A percentile compares a stretch with the other conserved stretches of the same genome.
Evolutionary conservation across 2,888 invertebrate genomes (phyloP).

Genomic region (Cistogaster globosa): DNA sequence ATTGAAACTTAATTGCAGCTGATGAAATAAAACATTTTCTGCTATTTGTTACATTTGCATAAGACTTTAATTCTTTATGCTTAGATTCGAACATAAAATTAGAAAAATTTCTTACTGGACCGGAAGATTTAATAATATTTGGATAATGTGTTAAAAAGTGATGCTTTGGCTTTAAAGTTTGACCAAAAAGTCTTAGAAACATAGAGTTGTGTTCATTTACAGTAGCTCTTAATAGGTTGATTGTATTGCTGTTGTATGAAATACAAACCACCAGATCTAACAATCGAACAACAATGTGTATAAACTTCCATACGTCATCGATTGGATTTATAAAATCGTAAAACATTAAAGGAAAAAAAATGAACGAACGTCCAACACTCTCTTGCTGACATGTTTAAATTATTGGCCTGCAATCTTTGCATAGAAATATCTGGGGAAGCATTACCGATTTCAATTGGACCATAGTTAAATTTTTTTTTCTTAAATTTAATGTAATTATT

Average conservation of each 20-base stretch:
- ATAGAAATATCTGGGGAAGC: constrained; percentile 3
- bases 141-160: constrained; percentile 10
- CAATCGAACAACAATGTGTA: neutral
- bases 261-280: constrained; percentile 15
- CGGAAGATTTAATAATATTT: neutral
- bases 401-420: neutral
- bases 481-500: neutral
- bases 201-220: neutral
- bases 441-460: constrained; percentile 21
- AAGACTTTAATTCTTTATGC: constrained; percentile 9
- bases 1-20: too few relatives aligned
- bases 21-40: constrained; percentile 7
- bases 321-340: constrained; percentile 14
- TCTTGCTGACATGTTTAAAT: constrained; percentile 30
- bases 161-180: constrained; percentile 17
- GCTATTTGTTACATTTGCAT: constrained; percentile 2
- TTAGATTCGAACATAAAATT: constrained; percentile 10
- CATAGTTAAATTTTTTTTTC: constrained; percentile 21
- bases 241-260: neutral
- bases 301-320: constrained; percentile 9
- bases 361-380: constrained; percentile 22
- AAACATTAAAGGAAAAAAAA: constrained; percentile 27
- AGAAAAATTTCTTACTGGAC: neutral
- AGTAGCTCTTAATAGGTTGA: neutral
- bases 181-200: neutral